Percentiles rank a stretch among this genome's conserved stretches.
Conservation (phyloP, 2,113 vertebrate species). For the Corvus moneduloides region DNA sequence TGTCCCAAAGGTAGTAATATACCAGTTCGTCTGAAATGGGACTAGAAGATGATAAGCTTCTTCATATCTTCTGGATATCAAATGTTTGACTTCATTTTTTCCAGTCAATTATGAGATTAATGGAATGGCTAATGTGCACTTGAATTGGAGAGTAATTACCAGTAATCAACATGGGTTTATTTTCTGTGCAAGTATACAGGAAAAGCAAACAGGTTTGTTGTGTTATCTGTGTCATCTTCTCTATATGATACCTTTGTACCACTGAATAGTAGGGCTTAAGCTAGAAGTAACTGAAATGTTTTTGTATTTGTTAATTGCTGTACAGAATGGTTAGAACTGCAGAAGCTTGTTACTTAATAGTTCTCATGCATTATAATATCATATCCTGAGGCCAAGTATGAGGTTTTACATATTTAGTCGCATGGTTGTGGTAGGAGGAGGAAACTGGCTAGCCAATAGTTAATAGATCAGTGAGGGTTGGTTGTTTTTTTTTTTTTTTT, state of each 20-base stretch:
- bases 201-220: neutral
- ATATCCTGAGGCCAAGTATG: neutral
- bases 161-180: neutral
- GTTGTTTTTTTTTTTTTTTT: neutral
- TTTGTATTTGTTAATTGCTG: neutral
- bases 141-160: neutral
- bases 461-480: too few relatives aligned
- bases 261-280: neutral
- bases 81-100: neutral
- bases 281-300: neutral
- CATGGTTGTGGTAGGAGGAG: neutral
- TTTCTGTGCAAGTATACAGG: neutral
- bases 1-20: neutral
- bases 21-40: neutral
- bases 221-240: neutral
- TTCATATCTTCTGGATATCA: neutral
- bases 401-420: neutral
- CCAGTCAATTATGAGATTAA: neutral
- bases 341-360: neutral
- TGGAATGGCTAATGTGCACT: neutral
- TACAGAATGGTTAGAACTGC: neutral
- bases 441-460: neutral
- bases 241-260: neutral
- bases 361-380: neutral
- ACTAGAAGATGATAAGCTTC: neutral